Percentiles rank a stretch among this genome's conserved stretches.
These are phyloP conservation scores for Antennarius striatus DNA, from an alignment of 2,113 vertebrate species.

Conservation along the genomic window DNA sequence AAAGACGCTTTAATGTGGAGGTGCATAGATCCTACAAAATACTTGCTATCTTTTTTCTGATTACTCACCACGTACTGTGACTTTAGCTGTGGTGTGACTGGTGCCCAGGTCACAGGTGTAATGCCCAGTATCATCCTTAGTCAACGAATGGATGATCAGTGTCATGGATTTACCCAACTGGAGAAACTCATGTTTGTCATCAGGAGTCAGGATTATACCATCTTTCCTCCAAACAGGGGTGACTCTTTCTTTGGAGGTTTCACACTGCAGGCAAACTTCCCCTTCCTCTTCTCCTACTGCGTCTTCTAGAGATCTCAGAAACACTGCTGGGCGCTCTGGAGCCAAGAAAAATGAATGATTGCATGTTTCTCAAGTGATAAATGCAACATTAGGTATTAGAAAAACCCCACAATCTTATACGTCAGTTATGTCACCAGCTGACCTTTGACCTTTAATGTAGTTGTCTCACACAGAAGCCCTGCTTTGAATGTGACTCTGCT, in stretches of 20 bases:
- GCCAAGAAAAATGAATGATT: not conserved
- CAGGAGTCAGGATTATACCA: constrained; percentile 73
- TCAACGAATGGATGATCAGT: constrained; percentile 84
- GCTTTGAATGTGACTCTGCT: constrained; percentile 82
- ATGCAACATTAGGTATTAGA: not conserved
- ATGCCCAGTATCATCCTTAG: constrained; percentile 84
- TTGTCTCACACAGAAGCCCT: constrained; percentile 78
- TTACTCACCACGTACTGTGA: constrained; percentile 87
- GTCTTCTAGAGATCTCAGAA: constrained; percentile 89
- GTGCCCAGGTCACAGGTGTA: constrained; percentile 89
- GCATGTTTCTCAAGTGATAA: not conserved
- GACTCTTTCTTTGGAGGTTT: constrained; percentile 86
- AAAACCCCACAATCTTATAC: not conserved
- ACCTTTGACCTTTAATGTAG: constrained; percentile 89
- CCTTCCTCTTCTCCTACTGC: constrained; percentile 83
- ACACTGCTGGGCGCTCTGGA: constrained; percentile 88
- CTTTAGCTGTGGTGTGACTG: constrained; percentile 85
- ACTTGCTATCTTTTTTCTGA: not conserved
- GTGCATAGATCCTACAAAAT: no score
- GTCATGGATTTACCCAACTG: constrained; percentile 81
- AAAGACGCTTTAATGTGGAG: no score
- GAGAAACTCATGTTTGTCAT: constrained; percentile 85
- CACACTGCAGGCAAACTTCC: constrained; percentile 84
- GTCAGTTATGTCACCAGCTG: constrained; percentile 41
- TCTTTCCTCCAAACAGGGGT: constrained; percentile 89